Evolutionary conservation across 1,140 invertebrate genomes (phyloP).

Genomic region (Bombyx mandarina): DNA sequence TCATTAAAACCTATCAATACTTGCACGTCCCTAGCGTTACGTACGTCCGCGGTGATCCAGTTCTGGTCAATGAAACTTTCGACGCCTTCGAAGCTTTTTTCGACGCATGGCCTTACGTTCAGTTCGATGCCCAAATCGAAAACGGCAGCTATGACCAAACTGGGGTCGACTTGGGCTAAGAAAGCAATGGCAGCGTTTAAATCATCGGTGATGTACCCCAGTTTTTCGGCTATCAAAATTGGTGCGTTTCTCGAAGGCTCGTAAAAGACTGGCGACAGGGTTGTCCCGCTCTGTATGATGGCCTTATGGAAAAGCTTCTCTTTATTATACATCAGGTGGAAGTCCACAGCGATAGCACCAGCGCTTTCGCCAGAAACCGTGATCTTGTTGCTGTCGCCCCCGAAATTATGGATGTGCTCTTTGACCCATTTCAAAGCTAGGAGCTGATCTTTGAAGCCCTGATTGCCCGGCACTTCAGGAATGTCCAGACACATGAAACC

Average conservation of each 20-base stretch:
- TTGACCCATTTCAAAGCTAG: slow-evolving; percentile 19
- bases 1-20: slow-evolving; percentile 16
- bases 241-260: slow-evolving; percentile 8
- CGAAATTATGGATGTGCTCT: slow-evolving; percentile 18
- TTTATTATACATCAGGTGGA: slow-evolving; percentile 15
- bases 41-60: slow-evolving; percentile 11
- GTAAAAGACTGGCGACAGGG: slow-evolving; percentile 7
- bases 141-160: slow-evolving; percentile 4
- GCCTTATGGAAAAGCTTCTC: slow-evolving; percentile 17
- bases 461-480: slow-evolving; percentile 23
- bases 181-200: slow-evolving; percentile 9
- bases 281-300: slow-evolving; percentile 19
- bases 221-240: slow-evolving; percentile 1
- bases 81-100: slow-evolving; percentile 13
- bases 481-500: slow-evolving; percentile 21
- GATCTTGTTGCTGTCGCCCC: slow-evolving; percentile 16
- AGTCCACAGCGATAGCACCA: slow-evolving; percentile 19
- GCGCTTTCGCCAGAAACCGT: slow-evolving; percentile 21
- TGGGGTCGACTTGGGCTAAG: slow-evolving; percentile 9
- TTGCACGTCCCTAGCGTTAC: slow-evolving; percentile 9
- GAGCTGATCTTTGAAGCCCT: slow-evolving; percentile 22
- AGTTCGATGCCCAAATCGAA: slow-evolving; percentile 4
- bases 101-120: slow-evolving; percentile 14
- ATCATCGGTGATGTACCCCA: slow-evolving; percentile 6
- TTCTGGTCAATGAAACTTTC: slow-evolving; percentile 14